These are phyloP conservation scores for Cheilosia urbana DNA, from an alignment of 2,888 invertebrate genomes.

Conservation along the genomic window DNA sequence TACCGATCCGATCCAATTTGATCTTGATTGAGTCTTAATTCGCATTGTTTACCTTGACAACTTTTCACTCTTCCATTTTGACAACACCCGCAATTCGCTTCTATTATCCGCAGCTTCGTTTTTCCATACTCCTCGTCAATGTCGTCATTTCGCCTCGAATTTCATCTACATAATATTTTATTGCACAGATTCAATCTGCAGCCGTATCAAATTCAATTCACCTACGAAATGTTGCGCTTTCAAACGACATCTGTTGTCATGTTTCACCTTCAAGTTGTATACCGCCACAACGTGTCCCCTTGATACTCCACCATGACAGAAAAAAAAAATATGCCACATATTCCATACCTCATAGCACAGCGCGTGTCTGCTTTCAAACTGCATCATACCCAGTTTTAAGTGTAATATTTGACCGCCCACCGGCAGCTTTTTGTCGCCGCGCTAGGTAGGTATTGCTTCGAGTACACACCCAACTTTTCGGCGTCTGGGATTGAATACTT, in stretches of 20 bases:
- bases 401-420: constrained; percentile 37
- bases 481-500: constrained; percentile 24
- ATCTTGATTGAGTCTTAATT: too few relatives aligned
- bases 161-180: constrained; percentile 20
- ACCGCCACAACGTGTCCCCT: background rate
- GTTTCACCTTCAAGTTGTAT: background rate
- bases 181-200: constrained; percentile 26
- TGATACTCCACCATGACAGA: background rate
- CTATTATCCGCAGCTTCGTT: background rate
- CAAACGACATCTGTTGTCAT: constrained; percentile 48
- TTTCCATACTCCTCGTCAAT: constrained; percentile 10
- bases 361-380: constrained; percentile 71
- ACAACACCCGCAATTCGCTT: background rate
- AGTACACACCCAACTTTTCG: constrained; percentile 50
- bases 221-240: constrained; percentile 31
- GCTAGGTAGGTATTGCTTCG: background rate
- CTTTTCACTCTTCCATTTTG: too few relatives aligned
- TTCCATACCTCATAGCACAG: constrained; percentile 53
- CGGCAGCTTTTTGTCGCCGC: constrained; percentile 35
- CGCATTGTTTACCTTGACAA: too few relatives aligned
- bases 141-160: constrained; percentile 49
- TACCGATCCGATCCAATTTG: too few relatives aligned
- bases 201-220: constrained; percentile 39
- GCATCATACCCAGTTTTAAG: constrained; percentile 15
- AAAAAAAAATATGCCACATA: constrained; percentile 7